These are phyloP conservation scores for Andrena chrysosceles DNA, from an alignment of 2,888 invertebrate genomes.

Conservation along the genomic window DNA sequence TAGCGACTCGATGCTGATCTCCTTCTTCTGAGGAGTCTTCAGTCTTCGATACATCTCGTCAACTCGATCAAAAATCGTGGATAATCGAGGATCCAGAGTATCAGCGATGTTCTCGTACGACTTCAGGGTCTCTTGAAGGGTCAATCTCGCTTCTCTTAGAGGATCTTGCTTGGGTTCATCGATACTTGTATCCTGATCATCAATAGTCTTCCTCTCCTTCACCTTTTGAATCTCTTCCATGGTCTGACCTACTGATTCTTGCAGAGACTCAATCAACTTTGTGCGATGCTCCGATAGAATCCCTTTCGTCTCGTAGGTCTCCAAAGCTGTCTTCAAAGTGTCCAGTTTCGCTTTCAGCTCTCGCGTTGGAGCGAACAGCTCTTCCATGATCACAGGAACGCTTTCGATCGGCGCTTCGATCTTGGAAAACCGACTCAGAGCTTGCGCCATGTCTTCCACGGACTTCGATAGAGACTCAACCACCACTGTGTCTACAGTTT, in stretches of 20 bases:
- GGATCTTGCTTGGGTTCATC: conserved; percentile 44
- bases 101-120: conserved; percentile 54
- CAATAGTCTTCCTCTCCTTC: conserved; percentile 24
- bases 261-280: conserved; percentile 74
- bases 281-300: conserved; percentile 74
- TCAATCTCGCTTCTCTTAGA: conserved; percentile 54
- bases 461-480: conserved; percentile 80
- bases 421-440: conserved; percentile 60
- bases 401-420: conserved; percentile 39
- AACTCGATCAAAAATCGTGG: conserved; percentile 54
- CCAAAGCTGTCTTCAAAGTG: conserved; percentile 76
- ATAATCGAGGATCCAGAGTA: conserved; percentile 50
- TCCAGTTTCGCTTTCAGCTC: conserved; percentile 78
- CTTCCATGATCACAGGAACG: conserved; percentile 43
- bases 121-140: conserved; percentile 57
- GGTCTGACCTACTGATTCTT: conserved; percentile 69
- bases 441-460: conserved; percentile 75
- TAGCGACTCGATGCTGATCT: conserved; percentile 49
- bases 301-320: conserved; percentile 76
- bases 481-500: conserved; percentile 81
- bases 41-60: conserved; percentile 59
- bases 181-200: conserved; percentile 1
- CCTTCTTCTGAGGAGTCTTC: conserved; percentile 40
- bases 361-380: conserved; percentile 71
- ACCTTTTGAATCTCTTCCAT: conserved; percentile 67